Evolutionary conservation across 2,113 vertebrate genomes (phyloP).

Genomic region (Chaenocephalus aceratus): DNA sequence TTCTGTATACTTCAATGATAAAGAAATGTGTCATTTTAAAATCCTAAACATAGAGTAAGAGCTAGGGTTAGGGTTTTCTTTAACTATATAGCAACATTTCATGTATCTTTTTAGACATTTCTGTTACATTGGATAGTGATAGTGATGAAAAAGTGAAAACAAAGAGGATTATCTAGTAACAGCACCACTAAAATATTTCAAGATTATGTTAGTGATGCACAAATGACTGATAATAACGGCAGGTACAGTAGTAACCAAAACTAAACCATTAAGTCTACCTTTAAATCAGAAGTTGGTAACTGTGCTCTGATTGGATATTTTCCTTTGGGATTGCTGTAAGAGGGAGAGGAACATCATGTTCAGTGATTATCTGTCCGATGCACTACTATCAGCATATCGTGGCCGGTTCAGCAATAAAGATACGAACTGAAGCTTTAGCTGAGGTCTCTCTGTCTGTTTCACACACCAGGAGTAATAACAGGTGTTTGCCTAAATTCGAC

Average conservation of each 20-base stretch:
- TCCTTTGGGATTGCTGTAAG: too few species aligned
- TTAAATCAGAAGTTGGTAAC: too few species aligned
- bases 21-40: background rate
- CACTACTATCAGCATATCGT: too few species aligned
- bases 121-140: too few species aligned
- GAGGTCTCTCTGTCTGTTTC: conserved; percentile 10
- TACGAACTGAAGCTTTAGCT: background rate
- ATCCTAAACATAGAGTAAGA: background rate
- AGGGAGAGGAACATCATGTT: too few species aligned
- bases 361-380: too few species aligned
- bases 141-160: background rate
- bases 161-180: background rate
- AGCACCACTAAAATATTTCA: background rate
- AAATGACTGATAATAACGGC: background rate
- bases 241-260: too few species aligned
- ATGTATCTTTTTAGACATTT: background rate
- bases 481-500: conserved; percentile 82
- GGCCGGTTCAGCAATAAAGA: too few species aligned
- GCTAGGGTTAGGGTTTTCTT: background rate
- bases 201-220: background rate
- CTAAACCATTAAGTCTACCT: background rate
- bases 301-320: too few species aligned
- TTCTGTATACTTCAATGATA: background rate
- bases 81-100: background rate
- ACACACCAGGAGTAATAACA: conserved; percentile 86